Base-by-base conservation (phyloP, 1,140 invertebrate species). In the Drosophila mojavensis region DNA sequence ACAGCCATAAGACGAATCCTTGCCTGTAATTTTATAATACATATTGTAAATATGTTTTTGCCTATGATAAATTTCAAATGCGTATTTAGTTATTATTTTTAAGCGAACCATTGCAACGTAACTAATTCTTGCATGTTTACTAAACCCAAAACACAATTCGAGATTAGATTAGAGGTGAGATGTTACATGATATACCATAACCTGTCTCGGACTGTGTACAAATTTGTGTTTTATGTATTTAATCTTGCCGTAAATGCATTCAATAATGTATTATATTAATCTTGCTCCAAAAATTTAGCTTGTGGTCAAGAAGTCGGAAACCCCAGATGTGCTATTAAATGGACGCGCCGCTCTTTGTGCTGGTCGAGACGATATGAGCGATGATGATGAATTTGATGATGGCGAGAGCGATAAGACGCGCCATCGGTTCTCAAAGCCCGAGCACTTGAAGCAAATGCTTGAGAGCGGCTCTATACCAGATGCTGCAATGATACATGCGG, bases 401-500 rank as follows among this genome's bases (percentile, higher is more conserved):
- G 81, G 73, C 1, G 77, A 90, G 13, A 93, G 93, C 56, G 64
- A 76, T 11, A 86, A 79, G 50, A 36, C 64, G 3, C 68, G 73
- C 0, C 95, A 95, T 92, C 93, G 93, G 79, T 96, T 95, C 91
- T 94, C 94, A 60, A 94, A 94, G 81, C 93, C 95, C 6, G 95
- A 96, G 76, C 94, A 95, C 79, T 93, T 96, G 60, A 96, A 95
- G 88, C 93, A 94, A 79, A 93, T 96, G 68, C 89, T 97, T 66
- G 95, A 97, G 93, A 96, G 95, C 93, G 98, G 98, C 53, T 95
- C 95, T 79, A 99, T 99, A 88, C 98, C 98, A 17, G 98, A 99
- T 94, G 98, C 98, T 9, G 97, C 97, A 43, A 96, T 98, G 94
- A 99, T 99, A 92, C 98, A 99, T 93, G 97, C 97, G 68, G 97